Base-by-base conservation (phyloP, 1,140 invertebrate species). In the Bombus impatiens region DNA sequence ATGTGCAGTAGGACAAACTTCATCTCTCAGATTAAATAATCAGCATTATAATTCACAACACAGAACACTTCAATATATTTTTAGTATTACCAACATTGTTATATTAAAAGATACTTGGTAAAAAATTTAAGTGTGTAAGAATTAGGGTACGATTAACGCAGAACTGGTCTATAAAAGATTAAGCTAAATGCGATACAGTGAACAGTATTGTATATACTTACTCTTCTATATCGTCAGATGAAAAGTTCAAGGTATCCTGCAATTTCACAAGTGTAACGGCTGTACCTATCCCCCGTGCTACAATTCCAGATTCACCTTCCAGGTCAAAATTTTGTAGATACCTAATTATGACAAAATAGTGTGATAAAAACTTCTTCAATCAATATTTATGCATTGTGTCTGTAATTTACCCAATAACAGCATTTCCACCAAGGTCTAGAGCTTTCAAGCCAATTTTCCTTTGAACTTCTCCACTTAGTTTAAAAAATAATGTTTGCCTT, bases 271-370 rank as follows among this genome's bases (percentile, higher is more conserved):
- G 95, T 2, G 97, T 97, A 1, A 98, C 98, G 18, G 98, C 98
- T 37, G 98, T 99, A n/a, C 98, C 98, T 86, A 99, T 98, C 1
- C 98, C 99, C 76, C 99, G 96, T 0, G 97, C 97, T 12, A 99
- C 98, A 79, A 99, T 98, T 0, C 99, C 99, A 47, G 98, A 99
- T 94, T 99, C 99, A 8, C 99, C 99, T 95, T 99, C 99, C 72
- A 99, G 94, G 95, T 99, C 99, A 95, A 99, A 99, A 95, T 97
- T 98, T 94, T 99, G 98, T 74, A 97, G 96, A 94, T 99, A 99
- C 0, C 97, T 97, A n/a, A 91, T 59, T n/a, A 59, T 59, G 25
- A 67, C 22, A 53, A 70, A 71, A 44, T 6, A 25, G 13, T 40
- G 18, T 44, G 22, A 57, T 10, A 77, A 47, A 47, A 80, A 4